These are phyloP conservation scores for Quiscalus mexicanus DNA, from an alignment of 2,113 vertebrate genomes.

Conservation along the genomic window DNA sequence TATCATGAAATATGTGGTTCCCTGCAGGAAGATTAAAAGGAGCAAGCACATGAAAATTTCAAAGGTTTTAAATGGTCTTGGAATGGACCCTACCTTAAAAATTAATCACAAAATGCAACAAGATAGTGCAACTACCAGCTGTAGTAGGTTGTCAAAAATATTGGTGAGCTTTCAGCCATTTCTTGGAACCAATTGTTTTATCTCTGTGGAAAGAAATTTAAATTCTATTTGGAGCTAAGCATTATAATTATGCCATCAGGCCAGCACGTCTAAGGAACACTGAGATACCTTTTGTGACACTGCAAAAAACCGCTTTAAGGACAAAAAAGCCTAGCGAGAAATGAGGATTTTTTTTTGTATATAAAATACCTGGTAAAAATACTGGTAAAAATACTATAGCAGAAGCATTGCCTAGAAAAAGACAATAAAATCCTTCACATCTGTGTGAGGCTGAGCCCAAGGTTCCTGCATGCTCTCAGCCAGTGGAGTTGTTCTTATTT, in stretches of 20 bases:
- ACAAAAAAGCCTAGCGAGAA: background rate
- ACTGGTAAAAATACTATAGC: background rate
- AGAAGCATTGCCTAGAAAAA: background rate
- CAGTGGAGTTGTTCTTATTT: background rate
- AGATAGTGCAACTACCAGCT: background rate
- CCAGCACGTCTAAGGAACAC: background rate
- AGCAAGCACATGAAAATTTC: background rate
- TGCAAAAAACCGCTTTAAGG: background rate
- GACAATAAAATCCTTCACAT: background rate
- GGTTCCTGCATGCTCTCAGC: background rate
- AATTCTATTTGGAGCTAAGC: background rate
- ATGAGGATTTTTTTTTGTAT: background rate
- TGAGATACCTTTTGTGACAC: background rate
- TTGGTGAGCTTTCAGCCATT: background rate
- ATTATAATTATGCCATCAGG: background rate
- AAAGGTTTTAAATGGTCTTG: constrained; percentile 11
- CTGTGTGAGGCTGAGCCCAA: background rate
- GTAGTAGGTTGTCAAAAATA: background rate
- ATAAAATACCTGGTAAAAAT: too few species aligned
- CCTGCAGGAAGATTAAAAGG: constrained; percentile 17
- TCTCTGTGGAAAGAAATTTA: background rate
- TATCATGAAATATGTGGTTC: background rate
- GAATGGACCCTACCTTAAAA: background rate
- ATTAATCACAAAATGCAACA: background rate
- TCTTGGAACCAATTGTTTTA: background rate